Percentiles rank a stretch among this genome's conserved stretches.
Evolutionary conservation across 2,113 vertebrate genomes (phyloP).

Genomic region (Psittacus erithacus): DNA sequence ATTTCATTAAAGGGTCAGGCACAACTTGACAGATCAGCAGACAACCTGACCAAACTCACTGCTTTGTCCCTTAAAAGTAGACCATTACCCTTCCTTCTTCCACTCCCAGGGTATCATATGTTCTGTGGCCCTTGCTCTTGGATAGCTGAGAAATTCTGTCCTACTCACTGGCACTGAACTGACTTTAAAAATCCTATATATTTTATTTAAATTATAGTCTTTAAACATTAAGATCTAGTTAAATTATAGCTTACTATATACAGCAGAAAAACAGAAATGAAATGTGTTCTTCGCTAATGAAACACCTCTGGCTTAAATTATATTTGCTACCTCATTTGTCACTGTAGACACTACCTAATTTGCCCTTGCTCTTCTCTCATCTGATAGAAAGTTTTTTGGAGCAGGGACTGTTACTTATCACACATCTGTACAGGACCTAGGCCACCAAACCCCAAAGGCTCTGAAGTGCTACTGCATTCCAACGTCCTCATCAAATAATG

Average conservation of each 20-base stretch:
- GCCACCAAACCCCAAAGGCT: neutral
- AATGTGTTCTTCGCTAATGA: neutral
- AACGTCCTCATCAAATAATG: neutral
- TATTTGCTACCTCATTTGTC: neutral
- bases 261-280: neutral
- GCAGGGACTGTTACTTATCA: neutral
- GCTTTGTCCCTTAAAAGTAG: neutral
- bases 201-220: neutral
- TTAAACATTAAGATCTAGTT: neutral
- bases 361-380: neutral
- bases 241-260: neutral
- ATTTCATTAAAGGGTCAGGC: neutral
- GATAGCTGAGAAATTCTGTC: neutral
- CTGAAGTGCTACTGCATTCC: neutral
- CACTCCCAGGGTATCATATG: neutral
- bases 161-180: neutral
- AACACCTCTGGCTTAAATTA: neutral
- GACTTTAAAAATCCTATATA: neutral
- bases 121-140: neutral
- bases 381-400: neutral
- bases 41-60: neutral
- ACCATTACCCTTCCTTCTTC: neutral
- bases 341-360: neutral
- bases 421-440: neutral
- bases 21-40: neutral